A percentile compares a stretch with the other conserved stretches of the same genome.
Conservation (phyloP, 2,797 vertebrate species). For the Amblyopsis hoosieri region DNA sequence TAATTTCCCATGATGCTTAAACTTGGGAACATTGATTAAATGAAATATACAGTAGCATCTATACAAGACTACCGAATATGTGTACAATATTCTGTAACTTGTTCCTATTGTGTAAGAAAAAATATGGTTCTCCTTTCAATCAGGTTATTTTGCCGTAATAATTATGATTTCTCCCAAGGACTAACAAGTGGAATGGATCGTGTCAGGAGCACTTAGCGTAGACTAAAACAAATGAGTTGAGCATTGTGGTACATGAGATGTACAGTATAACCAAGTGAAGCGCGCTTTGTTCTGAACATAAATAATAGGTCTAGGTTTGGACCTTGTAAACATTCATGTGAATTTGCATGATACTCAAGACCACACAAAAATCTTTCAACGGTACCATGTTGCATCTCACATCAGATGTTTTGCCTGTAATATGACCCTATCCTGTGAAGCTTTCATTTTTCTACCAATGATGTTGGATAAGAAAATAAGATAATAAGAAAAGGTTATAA, state of each 20-base stretch:
- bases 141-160: conserved; percentile 32
- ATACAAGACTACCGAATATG: neutral
- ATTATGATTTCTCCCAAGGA: conserved; percentile 19
- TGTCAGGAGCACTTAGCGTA: conserved; percentile 32
- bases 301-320: conserved; percentile 14
- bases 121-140: conserved; percentile 18
- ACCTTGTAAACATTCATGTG: conserved; percentile 24
- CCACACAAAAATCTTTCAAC: neutral
- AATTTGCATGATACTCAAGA: conserved; percentile 40
- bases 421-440: conserved; percentile 10
- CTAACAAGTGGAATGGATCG: conserved; percentile 44
- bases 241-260: neutral
- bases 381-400: neutral
- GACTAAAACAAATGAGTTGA: conserved; percentile 32
- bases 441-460: conserved; percentile 23
- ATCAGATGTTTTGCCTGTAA: neutral
- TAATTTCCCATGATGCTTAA: neutral
- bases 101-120: neutral
- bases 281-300: neutral
- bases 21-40: neutral
- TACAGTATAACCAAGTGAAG: conserved; percentile 21
- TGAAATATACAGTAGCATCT: too few relatives aligned
- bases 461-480: conserved; percentile 3
- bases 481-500: conserved; percentile 18
- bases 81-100: neutral